These are phyloP conservation scores for Chaetodon trifascialis DNA, from an alignment of 2,113 vertebrate species.

Conservation along the genomic window DNA sequence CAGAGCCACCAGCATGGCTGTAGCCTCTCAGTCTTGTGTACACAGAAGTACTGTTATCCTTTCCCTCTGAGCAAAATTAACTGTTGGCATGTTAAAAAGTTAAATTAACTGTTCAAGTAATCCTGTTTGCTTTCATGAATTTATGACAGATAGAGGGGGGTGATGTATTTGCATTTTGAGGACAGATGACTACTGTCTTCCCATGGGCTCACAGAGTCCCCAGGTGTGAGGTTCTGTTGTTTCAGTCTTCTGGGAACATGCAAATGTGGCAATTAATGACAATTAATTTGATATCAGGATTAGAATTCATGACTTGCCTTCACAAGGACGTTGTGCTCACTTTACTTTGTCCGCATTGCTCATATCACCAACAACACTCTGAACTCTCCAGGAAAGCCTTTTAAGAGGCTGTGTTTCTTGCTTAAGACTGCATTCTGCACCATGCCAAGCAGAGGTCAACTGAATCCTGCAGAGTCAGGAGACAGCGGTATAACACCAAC, in stretches of 20 bases:
- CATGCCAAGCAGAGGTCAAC: constrained; percentile 44
- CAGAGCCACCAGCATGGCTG: neutral
- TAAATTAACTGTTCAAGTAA: neutral
- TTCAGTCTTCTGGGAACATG: neutral
- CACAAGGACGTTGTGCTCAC: neutral
- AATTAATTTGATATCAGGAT: neutral
- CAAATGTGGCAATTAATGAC: neutral
- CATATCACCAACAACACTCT: neutral
- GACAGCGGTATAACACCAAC: constrained; percentile 12
- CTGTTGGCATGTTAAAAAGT: no score
- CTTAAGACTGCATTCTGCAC: constrained; percentile 40
- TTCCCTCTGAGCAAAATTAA: neutral
- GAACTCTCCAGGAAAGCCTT: constrained; percentile 10
- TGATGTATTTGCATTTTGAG: neutral
- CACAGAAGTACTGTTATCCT: neutral
- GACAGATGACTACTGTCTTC: neutral
- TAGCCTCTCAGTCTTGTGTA: neutral
- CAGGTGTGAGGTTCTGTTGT: neutral
- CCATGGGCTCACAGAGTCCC: neutral
- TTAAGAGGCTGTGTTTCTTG: constrained; percentile 29
- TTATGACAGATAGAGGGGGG: neutral
- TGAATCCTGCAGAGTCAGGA: constrained; percentile 55
- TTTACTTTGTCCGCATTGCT: neutral
- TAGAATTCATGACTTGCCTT: neutral
- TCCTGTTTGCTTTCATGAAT: neutral